Percentiles rank a stretch among this genome's conserved stretches.
phyloP scores from a whole-genome alignment of 1,140 invertebrate genomes.

The Zaprionus lachaisei region DNA sequence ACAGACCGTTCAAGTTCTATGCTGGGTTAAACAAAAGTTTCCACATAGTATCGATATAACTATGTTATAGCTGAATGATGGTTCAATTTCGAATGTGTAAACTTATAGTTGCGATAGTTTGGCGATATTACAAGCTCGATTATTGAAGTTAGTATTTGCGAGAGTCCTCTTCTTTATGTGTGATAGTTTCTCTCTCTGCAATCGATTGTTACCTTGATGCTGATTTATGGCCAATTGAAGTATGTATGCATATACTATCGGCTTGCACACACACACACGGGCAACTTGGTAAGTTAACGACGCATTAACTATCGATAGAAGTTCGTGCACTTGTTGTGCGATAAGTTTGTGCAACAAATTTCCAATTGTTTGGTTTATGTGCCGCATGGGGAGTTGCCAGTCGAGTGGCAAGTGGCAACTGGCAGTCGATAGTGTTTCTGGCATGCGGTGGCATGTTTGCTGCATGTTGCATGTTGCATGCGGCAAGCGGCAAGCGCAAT shows the following conservation, averaged over 20 bases:
- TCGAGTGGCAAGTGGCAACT: neutral
- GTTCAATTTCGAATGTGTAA: neutral
- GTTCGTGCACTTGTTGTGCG: neutral
- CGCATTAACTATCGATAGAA: conserved; percentile 13
- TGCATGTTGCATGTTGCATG: conserved; percentile 31
- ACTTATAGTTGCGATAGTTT: neutral
- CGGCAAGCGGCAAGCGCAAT: conserved; percentile 49
- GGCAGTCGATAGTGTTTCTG: conserved; percentile 65
- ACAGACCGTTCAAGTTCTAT: no score
- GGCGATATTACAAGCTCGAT: neutral
- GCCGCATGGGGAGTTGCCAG: conserved; percentile 1
- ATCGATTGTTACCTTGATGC: neutral
- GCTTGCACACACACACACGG: neutral
- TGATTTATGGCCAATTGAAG: neutral
- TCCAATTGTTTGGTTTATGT: conserved; percentile 16
- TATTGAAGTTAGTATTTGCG: neutral
- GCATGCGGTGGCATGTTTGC: conserved; percentile 29
- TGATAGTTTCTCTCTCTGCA: neutral
- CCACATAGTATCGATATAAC: neutral
- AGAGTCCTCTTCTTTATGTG: neutral
- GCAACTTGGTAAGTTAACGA: neutral
- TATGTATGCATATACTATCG: neutral
- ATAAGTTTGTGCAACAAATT: conserved; percentile 8
- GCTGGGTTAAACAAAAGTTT: neutral
- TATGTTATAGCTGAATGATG: neutral